These are phyloP conservation scores for Pongo pygmaeus DNA, from an alignment of 2,113 vertebrate genomes.

Conservation along the genomic window DNA sequence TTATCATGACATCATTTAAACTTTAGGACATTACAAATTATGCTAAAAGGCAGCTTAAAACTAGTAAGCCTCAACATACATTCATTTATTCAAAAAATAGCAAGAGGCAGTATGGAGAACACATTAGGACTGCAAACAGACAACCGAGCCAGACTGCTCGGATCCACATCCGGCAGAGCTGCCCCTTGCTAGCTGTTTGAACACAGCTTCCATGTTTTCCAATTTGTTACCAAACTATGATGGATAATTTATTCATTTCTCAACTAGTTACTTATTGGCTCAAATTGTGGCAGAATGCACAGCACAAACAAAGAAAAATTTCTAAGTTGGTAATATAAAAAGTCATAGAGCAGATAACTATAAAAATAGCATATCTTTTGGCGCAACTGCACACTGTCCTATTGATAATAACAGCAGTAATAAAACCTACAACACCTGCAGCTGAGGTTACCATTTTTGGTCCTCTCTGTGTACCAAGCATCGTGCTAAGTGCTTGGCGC, in stretches of 20 bases:
- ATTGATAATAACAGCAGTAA: background rate
- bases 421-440: background rate
- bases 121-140: background rate
- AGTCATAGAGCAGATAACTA: background rate
- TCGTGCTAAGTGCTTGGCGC: background rate
- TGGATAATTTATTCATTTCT: background rate
- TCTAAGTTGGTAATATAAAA: background rate
- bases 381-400: background rate
- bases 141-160: too few relatives aligned
- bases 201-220: background rate
- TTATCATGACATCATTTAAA: constrained; percentile 15
- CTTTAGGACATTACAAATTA: constrained; percentile 10
- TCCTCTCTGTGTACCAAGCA: background rate
- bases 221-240: background rate
- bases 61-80: background rate
- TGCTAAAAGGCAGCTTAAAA: background rate
- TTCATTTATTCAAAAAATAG: background rate
- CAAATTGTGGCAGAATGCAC: background rate
- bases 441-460: background rate
- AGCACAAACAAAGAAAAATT: background rate
- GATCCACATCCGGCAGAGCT: background rate
- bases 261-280: background rate
- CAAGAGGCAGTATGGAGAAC: fast-evolving
- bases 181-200: background rate
- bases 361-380: background rate